Conservation (phyloP, 2,888 invertebrate genomes). For the Acanthosepion pharaonis region DNA sequence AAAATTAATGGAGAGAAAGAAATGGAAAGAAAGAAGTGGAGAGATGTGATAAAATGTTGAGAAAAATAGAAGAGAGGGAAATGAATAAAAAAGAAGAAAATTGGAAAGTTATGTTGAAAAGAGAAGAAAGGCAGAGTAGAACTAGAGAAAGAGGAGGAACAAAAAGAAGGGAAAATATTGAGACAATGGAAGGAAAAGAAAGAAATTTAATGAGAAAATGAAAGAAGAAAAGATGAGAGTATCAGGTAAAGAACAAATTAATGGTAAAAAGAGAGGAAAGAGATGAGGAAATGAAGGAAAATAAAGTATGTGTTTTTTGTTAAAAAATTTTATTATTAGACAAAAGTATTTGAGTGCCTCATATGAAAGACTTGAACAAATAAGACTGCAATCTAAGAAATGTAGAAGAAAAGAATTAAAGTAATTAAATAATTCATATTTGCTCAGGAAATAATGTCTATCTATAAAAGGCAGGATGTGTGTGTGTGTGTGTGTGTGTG, state of each 20-base stretch:
- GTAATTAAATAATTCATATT: no score
- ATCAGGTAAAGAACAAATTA: no score
- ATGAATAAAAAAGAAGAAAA: not conserved
- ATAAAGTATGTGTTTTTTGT: no score
- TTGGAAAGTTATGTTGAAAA: not conserved
- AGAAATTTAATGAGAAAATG: not conserved
- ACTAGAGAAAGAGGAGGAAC: accelerated
- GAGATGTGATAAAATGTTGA: not conserved
- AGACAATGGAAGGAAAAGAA: not conserved
- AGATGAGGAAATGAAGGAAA: not conserved
- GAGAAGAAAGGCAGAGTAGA: not conserved
- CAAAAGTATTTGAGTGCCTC: no score
- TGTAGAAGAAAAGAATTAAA: no score
- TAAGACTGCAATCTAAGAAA: no score
- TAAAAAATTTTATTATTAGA: no score
- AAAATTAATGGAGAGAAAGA: not conserved
- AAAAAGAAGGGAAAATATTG: not conserved
- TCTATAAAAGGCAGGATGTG: no score
- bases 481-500: no score
- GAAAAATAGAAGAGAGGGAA: not conserved
- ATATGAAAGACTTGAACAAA: no score
- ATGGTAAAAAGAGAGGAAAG: not conserved
- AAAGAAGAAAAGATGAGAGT: not conserved
- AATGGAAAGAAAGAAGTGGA: not conserved
- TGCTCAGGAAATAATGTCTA: no score